A percentile compares a stretch with the other conserved stretches of the same genome.
Evolutionary conservation across 2,888 invertebrate genomes (phyloP).

Genomic region (Isoperla grammatica): DNA sequence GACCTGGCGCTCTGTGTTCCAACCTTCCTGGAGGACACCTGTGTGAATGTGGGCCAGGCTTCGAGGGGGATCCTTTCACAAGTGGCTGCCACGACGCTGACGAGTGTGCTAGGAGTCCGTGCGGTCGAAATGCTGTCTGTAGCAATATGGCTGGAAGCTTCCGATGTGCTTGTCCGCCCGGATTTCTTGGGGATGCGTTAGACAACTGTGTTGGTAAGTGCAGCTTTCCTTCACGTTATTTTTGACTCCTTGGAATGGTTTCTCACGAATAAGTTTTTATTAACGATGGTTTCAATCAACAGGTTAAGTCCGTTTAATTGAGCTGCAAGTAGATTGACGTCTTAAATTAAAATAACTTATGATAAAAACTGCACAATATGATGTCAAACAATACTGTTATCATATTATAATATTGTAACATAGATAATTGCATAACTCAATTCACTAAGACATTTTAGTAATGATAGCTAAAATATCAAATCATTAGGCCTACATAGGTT

Average conservation of each 20-base stretch:
- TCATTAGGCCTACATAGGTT: too few relatives aligned
- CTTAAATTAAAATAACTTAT: neutral
- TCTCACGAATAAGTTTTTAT: too few relatives aligned
- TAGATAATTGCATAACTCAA: too few relatives aligned
- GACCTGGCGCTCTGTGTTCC: conserved; percentile 69
- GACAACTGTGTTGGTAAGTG: conserved; percentile 65
- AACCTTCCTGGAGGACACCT: conserved; percentile 74
- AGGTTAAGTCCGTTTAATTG: too few relatives aligned
- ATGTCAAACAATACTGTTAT: too few relatives aligned
- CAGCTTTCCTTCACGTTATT: too few relatives aligned
- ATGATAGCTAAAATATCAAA: too few relatives aligned
- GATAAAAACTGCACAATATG: too few relatives aligned
- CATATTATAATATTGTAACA: too few relatives aligned
- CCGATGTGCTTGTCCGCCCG: conserved; percentile 76
- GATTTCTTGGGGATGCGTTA: conserved; percentile 74
- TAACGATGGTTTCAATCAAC: too few relatives aligned
- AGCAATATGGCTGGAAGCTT: conserved; percentile 72
- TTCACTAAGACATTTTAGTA: too few relatives aligned
- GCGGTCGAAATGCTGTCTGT: conserved; percentile 75
- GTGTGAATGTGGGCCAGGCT: conserved; percentile 80
- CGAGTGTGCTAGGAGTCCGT: conserved; percentile 68
- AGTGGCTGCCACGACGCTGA: conserved; percentile 67
- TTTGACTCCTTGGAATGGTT: too few relatives aligned
- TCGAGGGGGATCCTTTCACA: conserved; percentile 70
- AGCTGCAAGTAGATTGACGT: conserved; percentile 8